Evolutionary conservation across 2,888 invertebrate genomes (phyloP).

Genomic region (Rhingia rostrata): DNA sequence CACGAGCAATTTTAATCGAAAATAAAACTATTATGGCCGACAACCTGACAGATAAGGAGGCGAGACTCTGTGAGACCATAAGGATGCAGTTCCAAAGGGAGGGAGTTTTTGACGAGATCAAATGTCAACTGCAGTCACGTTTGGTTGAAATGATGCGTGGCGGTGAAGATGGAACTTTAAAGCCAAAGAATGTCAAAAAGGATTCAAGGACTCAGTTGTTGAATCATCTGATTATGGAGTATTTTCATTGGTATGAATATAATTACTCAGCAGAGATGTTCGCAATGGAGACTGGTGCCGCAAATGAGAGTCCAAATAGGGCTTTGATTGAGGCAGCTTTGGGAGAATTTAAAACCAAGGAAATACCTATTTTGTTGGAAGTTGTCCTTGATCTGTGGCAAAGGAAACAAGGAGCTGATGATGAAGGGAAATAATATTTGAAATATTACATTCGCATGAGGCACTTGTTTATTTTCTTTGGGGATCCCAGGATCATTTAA

Average conservation of each 20-base stretch:
- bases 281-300: conserved; percentile 78
- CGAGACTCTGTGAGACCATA: conserved; percentile 76
- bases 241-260: conserved; percentile 80
- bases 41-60: conserved; percentile 72
- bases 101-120: conserved; percentile 77
- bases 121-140: conserved; percentile 78
- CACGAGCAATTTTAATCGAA: conserved; percentile 3
- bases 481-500: too few species aligned
- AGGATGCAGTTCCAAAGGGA: conserved; percentile 77
- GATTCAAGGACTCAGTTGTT: conserved; percentile 75
- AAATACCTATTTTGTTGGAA: conserved; percentile 79
- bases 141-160: conserved; percentile 78
- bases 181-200: neutral
- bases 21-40: conserved; percentile 10
- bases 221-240: conserved; percentile 81
- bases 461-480: too few species aligned
- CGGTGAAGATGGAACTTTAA: neutral
- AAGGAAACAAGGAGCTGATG: conserved; percentile 38
- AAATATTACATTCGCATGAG: neutral
- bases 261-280: conserved; percentile 81
- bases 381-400: conserved; percentile 74
- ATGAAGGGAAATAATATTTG: conserved; percentile 5
- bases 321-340: conserved; percentile 76
- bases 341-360: conserved; percentile 74
- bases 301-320: conserved; percentile 74